These are phyloP conservation scores for Chrysina gloriosa DNA, from an alignment of 2,888 invertebrate genomes.

Conservation along the genomic window DNA sequence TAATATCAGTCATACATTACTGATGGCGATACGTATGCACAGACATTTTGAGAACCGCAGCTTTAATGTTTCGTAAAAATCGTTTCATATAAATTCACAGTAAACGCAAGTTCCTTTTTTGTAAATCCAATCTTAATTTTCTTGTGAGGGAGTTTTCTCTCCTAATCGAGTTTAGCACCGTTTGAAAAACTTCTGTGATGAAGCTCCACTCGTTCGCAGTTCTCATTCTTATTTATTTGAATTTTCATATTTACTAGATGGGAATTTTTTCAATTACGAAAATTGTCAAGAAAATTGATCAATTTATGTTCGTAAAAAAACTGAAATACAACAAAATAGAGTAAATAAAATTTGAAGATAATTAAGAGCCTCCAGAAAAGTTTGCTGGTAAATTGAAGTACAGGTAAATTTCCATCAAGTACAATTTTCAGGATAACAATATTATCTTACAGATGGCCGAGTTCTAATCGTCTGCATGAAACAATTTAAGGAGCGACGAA, in stretches of 20 bases:
- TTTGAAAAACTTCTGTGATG: conserved; percentile 54
- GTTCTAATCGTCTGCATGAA: conserved; percentile 65
- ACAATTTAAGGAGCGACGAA: conserved; percentile 65
- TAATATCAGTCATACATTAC: no score
- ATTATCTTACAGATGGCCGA: conserved; percentile 63
- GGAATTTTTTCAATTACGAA: conserved; percentile 18
- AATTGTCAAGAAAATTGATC: conserved; percentile 6
- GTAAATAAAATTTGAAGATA: no score
- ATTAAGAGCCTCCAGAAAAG: neutral
- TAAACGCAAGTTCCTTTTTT: conserved; percentile 53
- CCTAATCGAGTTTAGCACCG: conserved; percentile 58
- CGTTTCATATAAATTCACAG: conserved; percentile 50
- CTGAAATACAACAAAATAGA: no score
- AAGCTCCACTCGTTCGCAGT: conserved; percentile 49
- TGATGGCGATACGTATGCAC: no score
- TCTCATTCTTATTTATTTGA: conserved; percentile 50
- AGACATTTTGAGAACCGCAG: conserved; percentile 43
- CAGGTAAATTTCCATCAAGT: conserved; percentile 55
- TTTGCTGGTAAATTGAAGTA: no score
- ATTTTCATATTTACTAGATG: conserved; percentile 35
- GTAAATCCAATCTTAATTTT: conserved; percentile 60
- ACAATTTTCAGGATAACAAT: conserved; percentile 63
- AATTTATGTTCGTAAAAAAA: neutral
- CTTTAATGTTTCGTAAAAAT: conserved; percentile 44
- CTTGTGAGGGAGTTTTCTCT: conserved; percentile 58